Evolutionary conservation across 2,113 vertebrate species (phyloP), one percentile per base, ranked within the genome.

Genomic region (Hymenochirus boettgeri): DNA sequence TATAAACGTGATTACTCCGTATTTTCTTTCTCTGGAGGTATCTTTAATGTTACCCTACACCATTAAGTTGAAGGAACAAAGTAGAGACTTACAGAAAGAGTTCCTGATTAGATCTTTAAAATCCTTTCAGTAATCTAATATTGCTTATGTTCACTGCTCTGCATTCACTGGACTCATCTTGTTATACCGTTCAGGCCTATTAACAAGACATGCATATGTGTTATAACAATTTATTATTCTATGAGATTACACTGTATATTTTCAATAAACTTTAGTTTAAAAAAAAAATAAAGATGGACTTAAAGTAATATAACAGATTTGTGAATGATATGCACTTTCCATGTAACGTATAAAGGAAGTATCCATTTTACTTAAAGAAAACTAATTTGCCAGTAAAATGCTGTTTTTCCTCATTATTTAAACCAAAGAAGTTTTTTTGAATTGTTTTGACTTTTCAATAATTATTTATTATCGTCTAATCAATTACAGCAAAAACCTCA

Each of bases 391-490:
- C 57, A 33, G 57, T 57, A 69, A 60, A 69, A 69, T 37, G 48
- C 23, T 10, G n/a, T 26, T 22, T 33, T 24, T 42, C n/a, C 65
- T 69, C 65, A 69, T 69, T 69, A 69, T 69, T 69, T 69, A 69
- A 69, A 53, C 56, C 65, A 60, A 52, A n/a, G n/a, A n/a, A n/a
- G 65, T 33, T 53, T 69, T 60, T 60, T 47, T 60, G 65, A 69
- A 69, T 57, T 69, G 65, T 69, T 69, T 69, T 69, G 65, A 69
- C 65, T 69, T 59, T 67, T 69, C 52, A 69, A 69, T 69, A 69
- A 69, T 69, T 57, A 56, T 60, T 59, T 60, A 56, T 69, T 60
- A 57, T 57, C 65, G n/a, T 69, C 47, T 9, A 69, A 57, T 48
- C 65, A 69, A 33, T 69, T 31, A 45, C 58, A 47, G 47, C 65